Evolutionary conservation across 2,797 vertebrate genomes (phyloP).

Genomic region (Paramormyrops hopkinsi): DNA sequence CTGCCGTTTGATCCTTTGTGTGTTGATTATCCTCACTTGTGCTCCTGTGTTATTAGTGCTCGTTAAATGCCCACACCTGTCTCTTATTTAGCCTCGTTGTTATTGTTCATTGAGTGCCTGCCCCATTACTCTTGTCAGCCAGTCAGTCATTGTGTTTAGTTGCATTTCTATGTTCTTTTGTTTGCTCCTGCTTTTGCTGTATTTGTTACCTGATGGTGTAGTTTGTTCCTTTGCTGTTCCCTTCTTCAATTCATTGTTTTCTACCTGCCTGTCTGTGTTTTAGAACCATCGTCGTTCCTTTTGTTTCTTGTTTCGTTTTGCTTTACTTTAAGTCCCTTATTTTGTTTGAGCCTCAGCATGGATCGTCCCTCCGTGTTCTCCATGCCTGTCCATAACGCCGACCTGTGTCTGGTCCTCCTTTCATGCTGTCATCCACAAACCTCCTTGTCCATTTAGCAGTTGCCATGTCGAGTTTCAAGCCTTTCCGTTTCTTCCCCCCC

Average conservation of each 20-base stretch:
- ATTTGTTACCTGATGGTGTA: not conserved
- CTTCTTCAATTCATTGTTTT: not conserved
- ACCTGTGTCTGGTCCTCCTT: not conserved
- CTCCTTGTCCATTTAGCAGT: not conserved
- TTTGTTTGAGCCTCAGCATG: not conserved
- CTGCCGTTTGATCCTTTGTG: not conserved
- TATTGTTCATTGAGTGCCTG: not conserved
- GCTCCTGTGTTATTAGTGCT: not conserved
- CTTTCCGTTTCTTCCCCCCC: not conserved
- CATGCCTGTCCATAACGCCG: not conserved
- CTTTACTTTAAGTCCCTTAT: not conserved
- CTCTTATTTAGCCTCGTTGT: not conserved
- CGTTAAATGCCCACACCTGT: not conserved
- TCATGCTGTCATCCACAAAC: not conserved
- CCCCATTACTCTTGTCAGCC: not conserved
- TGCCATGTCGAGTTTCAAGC: constrained; percentile 1
- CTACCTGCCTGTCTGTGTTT: not conserved
- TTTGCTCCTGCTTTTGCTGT: not conserved
- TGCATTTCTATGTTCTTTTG: not conserved
- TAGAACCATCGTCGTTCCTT: not conserved
- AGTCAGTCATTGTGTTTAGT: not conserved
- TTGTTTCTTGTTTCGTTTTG: not conserved
- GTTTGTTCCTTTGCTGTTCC: not conserved
- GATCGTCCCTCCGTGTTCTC: not conserved
- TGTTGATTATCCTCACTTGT: not conserved